Base-by-base conservation (phyloP, 2,888 invertebrate genomes). In the Meliscaeva auricollis region DNA sequence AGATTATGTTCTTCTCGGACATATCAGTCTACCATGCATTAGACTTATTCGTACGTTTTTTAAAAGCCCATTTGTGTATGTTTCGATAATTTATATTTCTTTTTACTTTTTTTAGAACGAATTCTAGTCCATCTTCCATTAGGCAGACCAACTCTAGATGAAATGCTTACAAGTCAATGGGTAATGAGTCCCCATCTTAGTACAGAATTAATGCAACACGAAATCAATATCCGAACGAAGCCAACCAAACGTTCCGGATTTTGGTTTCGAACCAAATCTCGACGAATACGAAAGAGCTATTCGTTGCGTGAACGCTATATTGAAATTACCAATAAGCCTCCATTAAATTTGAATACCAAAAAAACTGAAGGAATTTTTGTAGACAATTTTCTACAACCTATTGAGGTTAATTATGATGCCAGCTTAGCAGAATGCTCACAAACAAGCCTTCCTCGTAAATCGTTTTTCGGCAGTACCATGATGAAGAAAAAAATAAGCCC, bases 121-220 rank as follows among this genome's bases (percentile, higher is more conserved):
- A 93, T 93, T 87, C 89, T 94, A 87, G 91, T 93, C 46, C 93
- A 93, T 88, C 89, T 92, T 75, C 93, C 93, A 38, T 90, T 89
- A 38, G 92, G 93, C 83, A 90, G 94, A 77, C 92, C 93, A 76
- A 91, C 91, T 58, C 89, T 93, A 44, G 92, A 93, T 62, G 93
- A 93, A 79, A 93, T 94, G 75, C 89, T 93, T 17, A 89, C 90
- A 76, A 93, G 94, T 84, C 94, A 94, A 88, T 95, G 95, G 94
- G 91, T 95, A 32, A 89, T 88, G 54, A 89, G 89, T 79, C 91
- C 92, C 77, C 91, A 91, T 85, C 87, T 92, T 48, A 92, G 92
- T 74, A 89, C 87, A 11, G 91, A 91, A 38, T 88, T 92, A 68
- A 92, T 91, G 92, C 91, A 90, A 88, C 90, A 90, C 73, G 92